These are phyloP conservation scores for Acridotheres tristis DNA, from an alignment of 2,797 vertebrate genomes.

Conservation along the genomic window DNA sequence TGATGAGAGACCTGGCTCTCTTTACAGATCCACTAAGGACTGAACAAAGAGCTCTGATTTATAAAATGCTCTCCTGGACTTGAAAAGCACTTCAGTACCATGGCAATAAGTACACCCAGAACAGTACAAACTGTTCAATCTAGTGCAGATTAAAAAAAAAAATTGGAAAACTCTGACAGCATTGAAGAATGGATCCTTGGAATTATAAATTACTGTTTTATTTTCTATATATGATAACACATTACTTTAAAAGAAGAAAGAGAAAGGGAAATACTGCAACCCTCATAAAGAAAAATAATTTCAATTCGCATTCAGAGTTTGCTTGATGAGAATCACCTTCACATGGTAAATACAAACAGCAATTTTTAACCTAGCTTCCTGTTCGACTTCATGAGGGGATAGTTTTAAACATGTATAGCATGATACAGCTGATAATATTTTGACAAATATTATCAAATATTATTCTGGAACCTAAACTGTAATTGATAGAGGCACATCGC, in stretches of 20 bases:
- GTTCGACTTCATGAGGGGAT: background rate
- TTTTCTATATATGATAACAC: background rate
- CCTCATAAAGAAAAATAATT: background rate
- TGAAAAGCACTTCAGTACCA: background rate
- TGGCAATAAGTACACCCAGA: background rate
- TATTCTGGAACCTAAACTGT: background rate
- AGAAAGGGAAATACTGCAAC: background rate
- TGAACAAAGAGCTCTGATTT: conserved; percentile 17
- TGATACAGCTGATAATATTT: background rate
- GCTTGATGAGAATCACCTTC: background rate
- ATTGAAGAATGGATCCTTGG: background rate
- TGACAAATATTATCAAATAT: background rate
- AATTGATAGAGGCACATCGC: background rate
- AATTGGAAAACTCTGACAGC: background rate
- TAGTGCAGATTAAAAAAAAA: background rate
- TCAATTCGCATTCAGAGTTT: background rate
- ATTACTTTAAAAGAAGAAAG: background rate
- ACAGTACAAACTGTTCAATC: background rate
- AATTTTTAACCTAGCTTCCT: background rate
- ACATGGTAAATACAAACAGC: background rate
- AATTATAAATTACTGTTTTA: background rate
- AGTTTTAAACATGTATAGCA: background rate
- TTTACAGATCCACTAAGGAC: background rate
- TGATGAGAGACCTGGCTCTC: background rate
- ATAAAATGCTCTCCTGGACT: background rate